These are phyloP conservation scores for Callyntrura sp. DNA, from an alignment of 2,888 invertebrate species.

Conservation along the genomic window DNA sequence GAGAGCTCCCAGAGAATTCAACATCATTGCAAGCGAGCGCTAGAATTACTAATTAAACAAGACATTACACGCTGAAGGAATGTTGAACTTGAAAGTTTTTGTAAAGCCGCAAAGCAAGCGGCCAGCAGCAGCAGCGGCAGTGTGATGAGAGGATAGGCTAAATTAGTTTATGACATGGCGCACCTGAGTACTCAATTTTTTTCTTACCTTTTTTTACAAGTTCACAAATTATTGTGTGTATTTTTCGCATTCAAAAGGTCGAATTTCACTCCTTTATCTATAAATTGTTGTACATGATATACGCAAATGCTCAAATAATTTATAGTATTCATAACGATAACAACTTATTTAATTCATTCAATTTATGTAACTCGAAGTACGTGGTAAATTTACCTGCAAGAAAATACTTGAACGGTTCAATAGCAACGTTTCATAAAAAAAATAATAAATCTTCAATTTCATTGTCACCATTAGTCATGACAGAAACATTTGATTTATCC, in stretches of 20 bases:
- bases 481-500: neutral
- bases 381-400: too few relatives aligned
- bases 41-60: conserved; percentile 33
- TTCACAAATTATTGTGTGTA: conserved; percentile 31
- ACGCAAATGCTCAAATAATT: too few relatives aligned
- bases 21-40: conserved; percentile 14
- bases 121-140: too few relatives aligned
- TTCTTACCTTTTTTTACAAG: neutral
- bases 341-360: too few relatives aligned
- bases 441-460: conserved; percentile 25
- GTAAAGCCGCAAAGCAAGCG: neutral
- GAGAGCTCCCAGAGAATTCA: conserved; percentile 24
- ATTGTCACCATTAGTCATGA: neutral
- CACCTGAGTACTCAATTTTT: too few relatives aligned
- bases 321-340: too few relatives aligned
- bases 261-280: neutral
- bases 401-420: too few relatives aligned
- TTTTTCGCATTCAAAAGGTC: conserved; percentile 12
- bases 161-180: neutral
- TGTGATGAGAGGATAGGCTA: neutral
- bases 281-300: too few relatives aligned
- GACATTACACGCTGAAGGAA: too few relatives aligned
- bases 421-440: neutral
- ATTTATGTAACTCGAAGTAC: too few relatives aligned
- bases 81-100: conserved; percentile 23